Conservation (phyloP, 2,113 vertebrate genomes). For the Hippocampus comes region DNA sequence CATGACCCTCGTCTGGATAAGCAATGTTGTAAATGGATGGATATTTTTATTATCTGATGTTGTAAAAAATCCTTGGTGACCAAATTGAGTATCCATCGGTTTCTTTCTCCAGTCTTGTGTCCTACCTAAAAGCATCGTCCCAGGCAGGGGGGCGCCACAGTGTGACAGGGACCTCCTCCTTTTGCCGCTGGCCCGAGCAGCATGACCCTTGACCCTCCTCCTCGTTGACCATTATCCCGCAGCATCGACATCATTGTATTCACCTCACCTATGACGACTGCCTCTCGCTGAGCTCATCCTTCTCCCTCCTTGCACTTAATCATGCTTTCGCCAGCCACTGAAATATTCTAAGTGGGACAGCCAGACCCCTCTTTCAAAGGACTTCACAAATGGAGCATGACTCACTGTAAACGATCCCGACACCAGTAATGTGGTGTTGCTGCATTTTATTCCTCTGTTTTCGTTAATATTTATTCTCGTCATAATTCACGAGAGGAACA, state of each 20-base stretch:
- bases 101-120: constrained; percentile 76
- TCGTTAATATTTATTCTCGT: constrained; percentile 2
- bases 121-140: constrained; percentile 77
- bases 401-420: constrained; percentile 37
- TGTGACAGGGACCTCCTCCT: constrained; percentile 27
- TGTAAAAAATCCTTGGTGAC: background rate
- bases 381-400: constrained; percentile 66
- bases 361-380: constrained; percentile 30
- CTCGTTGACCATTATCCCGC: constrained; percentile 53
- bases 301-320: constrained; percentile 32
- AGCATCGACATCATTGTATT: constrained; percentile 59
- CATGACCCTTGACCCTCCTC: constrained; percentile 72
- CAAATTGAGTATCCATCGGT: background rate
- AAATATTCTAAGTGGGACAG: constrained; percentile 32
- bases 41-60: too few relatives aligned
- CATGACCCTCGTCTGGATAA: too few relatives aligned
- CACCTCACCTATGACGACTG: constrained; percentile 56
- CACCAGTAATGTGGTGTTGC: constrained; percentile 35
- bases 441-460: constrained; percentile 25
- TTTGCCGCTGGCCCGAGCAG: constrained; percentile 63
- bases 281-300: constrained; percentile 66
- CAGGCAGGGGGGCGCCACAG: constrained; percentile 22
- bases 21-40: too few relatives aligned
- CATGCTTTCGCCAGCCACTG: constrained; percentile 40
- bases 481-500: constrained; percentile 20